Evolutionary conservation across 2,888 invertebrate species (phyloP), one percentile per base, ranked within the genome.

Genomic region (Entomobrya multifasciata): DNA sequence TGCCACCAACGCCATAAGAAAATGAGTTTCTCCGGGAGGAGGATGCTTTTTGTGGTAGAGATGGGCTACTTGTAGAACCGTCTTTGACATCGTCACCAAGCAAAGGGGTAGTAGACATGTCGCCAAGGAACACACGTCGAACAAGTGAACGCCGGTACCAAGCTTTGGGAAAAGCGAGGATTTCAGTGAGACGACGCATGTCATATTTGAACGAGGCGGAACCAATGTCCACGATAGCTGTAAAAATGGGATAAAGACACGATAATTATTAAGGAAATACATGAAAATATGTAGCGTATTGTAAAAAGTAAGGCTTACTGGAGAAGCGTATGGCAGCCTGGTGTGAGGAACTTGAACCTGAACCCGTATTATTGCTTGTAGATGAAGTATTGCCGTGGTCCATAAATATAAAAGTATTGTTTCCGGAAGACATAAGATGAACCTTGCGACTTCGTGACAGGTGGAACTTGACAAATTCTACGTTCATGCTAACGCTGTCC

Each of bases 151-250:
- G 95, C 1, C 99, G 94, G 93, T 99, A 99, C 99, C 99, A 99
- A 15, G 99, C 99, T 93, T 98, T 98, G 0, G 99, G 99, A 92
- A 99, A 99, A 0, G 98, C 98, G 86, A 99, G 94, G 92, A 99
- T 98, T 93, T 99, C 99, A 0, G 98, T 97, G 88, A 99, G 93
- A 0, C 99, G 95, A 47, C 99, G 95, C 98, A 99, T 99, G 93
- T 99, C 99, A 93, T 99, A 99, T 92, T 99, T 98, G 93, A 99
- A 99, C 27, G 97, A 97, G 11, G 98, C 98, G 25, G 97, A 97
- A 27, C 98, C 98, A 91, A 98, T 97, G 93, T 98, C 98, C 91
- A 98, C 96, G 90, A 98, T 97, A 0, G 98, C 97, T 96, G 92
- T n/a, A 92, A 91, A 65, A 20, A 79, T 10, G n/a, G n/a, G n/a